Evolutionary conservation across 1,140 invertebrate species (phyloP), one percentile per base, ranked within the genome.

Genomic region (Dreissena rostriformis): DNA sequence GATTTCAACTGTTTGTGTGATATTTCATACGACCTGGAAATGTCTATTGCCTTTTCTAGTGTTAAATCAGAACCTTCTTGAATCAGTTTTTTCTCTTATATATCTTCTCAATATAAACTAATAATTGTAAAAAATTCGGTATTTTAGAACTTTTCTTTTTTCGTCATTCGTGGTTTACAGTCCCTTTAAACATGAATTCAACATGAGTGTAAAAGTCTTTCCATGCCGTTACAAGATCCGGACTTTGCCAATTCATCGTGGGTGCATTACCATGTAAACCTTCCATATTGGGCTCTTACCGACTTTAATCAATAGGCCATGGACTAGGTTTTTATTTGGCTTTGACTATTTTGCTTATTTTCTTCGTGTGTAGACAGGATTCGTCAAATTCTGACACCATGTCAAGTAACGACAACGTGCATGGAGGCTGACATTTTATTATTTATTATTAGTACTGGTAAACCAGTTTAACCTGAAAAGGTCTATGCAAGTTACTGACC

Each of bases 1-100:
- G 14, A n/a, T 26, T 67, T 67, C 66, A 67, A 67, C 26, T 67
- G 66, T 67, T 26, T 67, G 12, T 26, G 66, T 67, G 66, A 67
- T 26, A 67, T 67, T 67, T 67, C 66, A 24, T 17, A 67, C 12
- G 66, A 17, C 24, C 66, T 67, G 26, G 17, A 67, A 17, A 17
- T 14, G 14, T 67, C 66, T 14, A 67, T 24, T 14, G 66, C 66
- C 22, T 17, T 67, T 67, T 67, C 55, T 14, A 57, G 55, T n/a
- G 12, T 57, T n/a, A 57, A n/a, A 14, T n/a, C 55, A 12, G 12
- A 14, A 57, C n/a, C 55, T 12, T n/a, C 55, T 57, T n/a, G 12
- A 57, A 12, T n/a, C 12, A 57, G n/a, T n/a, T 14, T 14, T 57
- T n/a, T n/a, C n/a, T 57, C 55, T n/a, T n/a, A n/a, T n/a, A n/a